These are phyloP conservation scores for Apeltes quadracus DNA, from an alignment of 2,113 vertebrate genomes.

Conservation along the genomic window DNA sequence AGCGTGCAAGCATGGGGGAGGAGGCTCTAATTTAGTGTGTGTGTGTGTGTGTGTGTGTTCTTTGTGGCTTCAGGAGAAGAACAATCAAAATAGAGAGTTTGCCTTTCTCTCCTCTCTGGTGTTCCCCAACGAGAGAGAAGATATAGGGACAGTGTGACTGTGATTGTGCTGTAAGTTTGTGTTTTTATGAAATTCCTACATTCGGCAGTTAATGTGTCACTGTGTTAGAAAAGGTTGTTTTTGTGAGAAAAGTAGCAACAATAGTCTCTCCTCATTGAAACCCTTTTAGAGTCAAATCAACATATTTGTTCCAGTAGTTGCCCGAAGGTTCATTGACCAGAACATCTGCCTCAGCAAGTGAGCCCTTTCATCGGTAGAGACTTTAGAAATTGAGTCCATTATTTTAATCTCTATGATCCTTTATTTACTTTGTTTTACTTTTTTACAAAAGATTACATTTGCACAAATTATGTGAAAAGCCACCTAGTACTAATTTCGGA, in stretches of 20 bases:
- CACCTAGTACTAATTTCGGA: no score
- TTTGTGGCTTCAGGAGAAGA: conserved; percentile 40
- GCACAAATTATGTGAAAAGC: no score
- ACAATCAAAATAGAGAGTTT: conserved; percentile 65
- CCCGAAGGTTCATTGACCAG: neutral
- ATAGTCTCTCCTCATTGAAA: neutral
- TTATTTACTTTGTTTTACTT: neutral
- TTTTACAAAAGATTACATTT: neutral
- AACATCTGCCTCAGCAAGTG: neutral
- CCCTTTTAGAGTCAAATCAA: neutral
- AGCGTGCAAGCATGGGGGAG: conserved; percentile 27
- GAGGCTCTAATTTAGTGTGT: conserved; percentile 15
- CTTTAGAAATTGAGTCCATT: neutral
- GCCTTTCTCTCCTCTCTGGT: conserved; percentile 46
- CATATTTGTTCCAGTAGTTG: neutral
- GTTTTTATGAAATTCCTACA: neutral
- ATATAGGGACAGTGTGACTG: neutral
- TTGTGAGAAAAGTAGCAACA: conserved; percentile 27
- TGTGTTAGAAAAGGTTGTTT: conserved; percentile 41
- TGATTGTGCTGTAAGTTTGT: neutral
- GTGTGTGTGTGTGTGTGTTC: conserved; percentile 22
- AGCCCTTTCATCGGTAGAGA: neutral
- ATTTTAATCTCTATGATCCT: no score
- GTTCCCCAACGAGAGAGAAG: conserved; percentile 21
- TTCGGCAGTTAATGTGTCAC: conserved; percentile 22